A percentile compares a stretch with the other conserved stretches of the same genome.
These are phyloP conservation scores for Drosophila hamatofila DNA, from an alignment of 2,888 invertebrate species.

Conservation along the genomic window DNA sequence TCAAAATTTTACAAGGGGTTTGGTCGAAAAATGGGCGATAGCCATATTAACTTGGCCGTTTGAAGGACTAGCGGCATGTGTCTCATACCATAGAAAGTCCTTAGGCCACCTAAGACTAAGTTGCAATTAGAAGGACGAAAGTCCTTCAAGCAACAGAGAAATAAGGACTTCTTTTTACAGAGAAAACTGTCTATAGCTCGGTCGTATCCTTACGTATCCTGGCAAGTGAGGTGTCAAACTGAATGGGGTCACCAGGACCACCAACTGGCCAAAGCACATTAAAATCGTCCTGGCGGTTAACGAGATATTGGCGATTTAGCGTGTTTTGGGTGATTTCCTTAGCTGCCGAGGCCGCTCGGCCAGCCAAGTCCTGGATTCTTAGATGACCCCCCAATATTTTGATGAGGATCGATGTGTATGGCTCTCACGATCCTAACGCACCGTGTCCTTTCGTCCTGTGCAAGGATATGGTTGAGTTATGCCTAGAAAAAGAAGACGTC, in stretches of 20 bases:
- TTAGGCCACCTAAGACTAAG: not conserved
- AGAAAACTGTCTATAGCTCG: not conserved
- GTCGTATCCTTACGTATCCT: not conserved
- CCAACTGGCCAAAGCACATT: not conserved
- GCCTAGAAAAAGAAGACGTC: not conserved
- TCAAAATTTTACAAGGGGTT: slow-evolving; percentile 1
- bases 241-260: slow-evolving; percentile 1
- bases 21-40: not conserved
- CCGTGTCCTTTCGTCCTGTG: not conserved
- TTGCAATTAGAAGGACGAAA: not conserved
- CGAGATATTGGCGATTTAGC: not conserved
- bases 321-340: slow-evolving; percentile 2
- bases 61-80: not conserved
- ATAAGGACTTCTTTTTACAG: not conserved
- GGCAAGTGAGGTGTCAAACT: not conserved
- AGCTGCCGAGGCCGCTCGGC: not conserved
- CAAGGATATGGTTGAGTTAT: not conserved
- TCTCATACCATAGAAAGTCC: not conserved
- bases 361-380: not conserved
- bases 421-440: not conserved
- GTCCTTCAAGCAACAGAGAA: not conserved
- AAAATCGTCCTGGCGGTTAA: not conserved
- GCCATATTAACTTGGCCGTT: not conserved
- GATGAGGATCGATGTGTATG: not conserved
- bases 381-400: not conserved